Conservation (phyloP, 1,140 invertebrate species). For the Asbolus verrucosus region DNA sequence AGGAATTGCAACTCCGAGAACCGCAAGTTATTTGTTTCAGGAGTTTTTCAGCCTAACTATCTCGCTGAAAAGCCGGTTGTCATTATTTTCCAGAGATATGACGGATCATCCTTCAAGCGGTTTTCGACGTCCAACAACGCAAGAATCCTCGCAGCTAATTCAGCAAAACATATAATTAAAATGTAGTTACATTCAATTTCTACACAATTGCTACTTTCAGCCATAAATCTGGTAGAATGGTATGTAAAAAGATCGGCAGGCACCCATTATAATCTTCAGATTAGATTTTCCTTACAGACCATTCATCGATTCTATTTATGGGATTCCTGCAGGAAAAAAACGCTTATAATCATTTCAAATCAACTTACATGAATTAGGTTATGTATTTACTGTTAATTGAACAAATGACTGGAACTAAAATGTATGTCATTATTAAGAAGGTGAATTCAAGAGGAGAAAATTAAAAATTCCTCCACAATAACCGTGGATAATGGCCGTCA, state of each 20-base stretch:
- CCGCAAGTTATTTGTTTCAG: not conserved
- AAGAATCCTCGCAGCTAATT: not conserved
- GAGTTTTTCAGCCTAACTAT: not conserved
- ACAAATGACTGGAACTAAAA: conserved; percentile 36
- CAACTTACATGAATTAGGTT: conserved; percentile 30
- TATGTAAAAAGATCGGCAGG: conserved; percentile 15
- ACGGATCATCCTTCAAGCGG: not conserved
- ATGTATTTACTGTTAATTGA: conserved; percentile 38
- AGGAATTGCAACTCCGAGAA: too few relatives aligned
- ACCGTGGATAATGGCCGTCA: conserved; percentile 23
- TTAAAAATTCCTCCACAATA: conserved; percentile 35
- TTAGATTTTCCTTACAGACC: conserved; percentile 23
- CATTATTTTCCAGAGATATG: not conserved
- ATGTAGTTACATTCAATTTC: conserved; percentile 29
- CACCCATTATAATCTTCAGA: conserved; percentile 13
- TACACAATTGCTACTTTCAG: conserved; percentile 11
- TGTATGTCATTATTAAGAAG: conserved; percentile 38
- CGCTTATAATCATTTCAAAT: conserved; percentile 31
- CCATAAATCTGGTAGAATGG: conserved; percentile 11
- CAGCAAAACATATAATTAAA: conserved; percentile 6
- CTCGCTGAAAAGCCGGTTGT: not conserved
- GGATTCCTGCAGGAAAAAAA: conserved; percentile 26
- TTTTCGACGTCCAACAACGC: not conserved
- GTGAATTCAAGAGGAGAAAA: conserved; percentile 30
- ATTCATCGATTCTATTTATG: conserved; percentile 35